Evolutionary conservation across 2,113 vertebrate species (phyloP).

Genomic region (Forbesichthys agassizii): DNA sequence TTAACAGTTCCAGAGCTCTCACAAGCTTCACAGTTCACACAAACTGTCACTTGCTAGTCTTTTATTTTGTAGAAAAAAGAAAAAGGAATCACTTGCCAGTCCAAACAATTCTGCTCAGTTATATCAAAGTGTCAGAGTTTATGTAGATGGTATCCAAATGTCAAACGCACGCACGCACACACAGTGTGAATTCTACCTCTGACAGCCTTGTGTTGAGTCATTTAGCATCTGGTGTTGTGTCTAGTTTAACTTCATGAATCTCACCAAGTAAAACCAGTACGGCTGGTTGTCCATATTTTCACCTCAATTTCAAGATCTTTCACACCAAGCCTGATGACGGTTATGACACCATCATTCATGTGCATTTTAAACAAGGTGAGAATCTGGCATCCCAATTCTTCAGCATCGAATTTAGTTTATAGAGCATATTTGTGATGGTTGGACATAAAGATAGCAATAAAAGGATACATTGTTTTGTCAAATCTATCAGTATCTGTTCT

Average conservation of each 20-base stretch:
- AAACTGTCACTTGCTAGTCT: constrained; percentile 20
- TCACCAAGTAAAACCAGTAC: constrained; percentile 9
- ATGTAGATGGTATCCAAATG: constrained; percentile 32
- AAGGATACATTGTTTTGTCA: too few relatives aligned
- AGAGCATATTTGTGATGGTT: neutral
- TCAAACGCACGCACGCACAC: neutral
- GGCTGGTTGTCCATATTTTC: constrained; percentile 38
- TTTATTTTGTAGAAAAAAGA: constrained; percentile 28
- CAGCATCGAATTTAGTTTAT: constrained; percentile 30
- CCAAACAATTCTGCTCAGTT: constrained; percentile 27
- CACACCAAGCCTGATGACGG: constrained; percentile 35
- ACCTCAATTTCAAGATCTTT: constrained; percentile 54
- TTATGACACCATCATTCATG: constrained; percentile 40
- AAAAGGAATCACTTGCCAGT: constrained; percentile 5
- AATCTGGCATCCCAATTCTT: constrained; percentile 34
- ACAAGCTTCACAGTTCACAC: constrained; percentile 28
- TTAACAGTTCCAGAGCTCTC: constrained; percentile 6
- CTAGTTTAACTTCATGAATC: constrained; percentile 22
- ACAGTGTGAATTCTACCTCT: constrained; percentile 54
- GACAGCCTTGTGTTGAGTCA: constrained; percentile 67
- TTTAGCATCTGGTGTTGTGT: constrained; percentile 67
- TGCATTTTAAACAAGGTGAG: constrained; percentile 13
- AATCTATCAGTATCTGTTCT: too few relatives aligned
- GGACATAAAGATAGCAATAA: too few relatives aligned
- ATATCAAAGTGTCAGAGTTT: neutral